These are phyloP conservation scores for Himalopsyche anomala DNA, from an alignment of 2,888 invertebrate genomes.

Conservation along the genomic window DNA sequence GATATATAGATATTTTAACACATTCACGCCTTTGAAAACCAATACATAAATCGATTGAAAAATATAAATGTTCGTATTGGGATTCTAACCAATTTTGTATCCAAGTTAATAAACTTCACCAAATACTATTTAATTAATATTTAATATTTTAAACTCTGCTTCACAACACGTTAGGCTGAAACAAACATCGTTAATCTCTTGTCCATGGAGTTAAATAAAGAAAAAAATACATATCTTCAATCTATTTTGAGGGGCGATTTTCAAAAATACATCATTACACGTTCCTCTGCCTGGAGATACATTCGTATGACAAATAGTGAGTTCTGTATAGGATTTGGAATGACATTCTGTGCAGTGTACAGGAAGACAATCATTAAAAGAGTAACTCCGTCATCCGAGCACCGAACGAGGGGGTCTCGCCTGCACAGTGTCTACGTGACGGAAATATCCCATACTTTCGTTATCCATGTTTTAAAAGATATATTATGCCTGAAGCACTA, in stretches of 20 bases:
- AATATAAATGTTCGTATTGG: too few species aligned
- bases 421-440: slow-evolving; percentile 42
- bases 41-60: too few species aligned
- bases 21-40: too few species aligned
- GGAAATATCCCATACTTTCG: slow-evolving; percentile 53
- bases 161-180: too few species aligned
- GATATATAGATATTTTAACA: too few species aligned
- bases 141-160: too few species aligned
- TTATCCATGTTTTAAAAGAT: slow-evolving; percentile 2
- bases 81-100: too few species aligned
- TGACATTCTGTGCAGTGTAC: slow-evolving; percentile 47
- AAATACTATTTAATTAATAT: too few species aligned
- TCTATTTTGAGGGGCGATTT: slow-evolving; percentile 1
- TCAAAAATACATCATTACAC: slow-evolving; percentile 9
- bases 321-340: slow-evolving; percentile 53
- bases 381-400: slow-evolving; percentile 53
- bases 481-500: too few species aligned
- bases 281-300: slow-evolving; percentile 1
- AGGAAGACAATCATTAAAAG: slow-evolving; percentile 64
- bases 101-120: too few species aligned
- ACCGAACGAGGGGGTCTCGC: slow-evolving; percentile 21
- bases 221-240: not conserved
- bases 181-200: not conserved
- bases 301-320: slow-evolving; percentile 55
- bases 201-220: not conserved